Percentiles rank a stretch among this genome's conserved stretches.
phyloP scores from a whole-genome alignment of 2,888 invertebrate species.

The Megaustenia siamemsis region DNA sequence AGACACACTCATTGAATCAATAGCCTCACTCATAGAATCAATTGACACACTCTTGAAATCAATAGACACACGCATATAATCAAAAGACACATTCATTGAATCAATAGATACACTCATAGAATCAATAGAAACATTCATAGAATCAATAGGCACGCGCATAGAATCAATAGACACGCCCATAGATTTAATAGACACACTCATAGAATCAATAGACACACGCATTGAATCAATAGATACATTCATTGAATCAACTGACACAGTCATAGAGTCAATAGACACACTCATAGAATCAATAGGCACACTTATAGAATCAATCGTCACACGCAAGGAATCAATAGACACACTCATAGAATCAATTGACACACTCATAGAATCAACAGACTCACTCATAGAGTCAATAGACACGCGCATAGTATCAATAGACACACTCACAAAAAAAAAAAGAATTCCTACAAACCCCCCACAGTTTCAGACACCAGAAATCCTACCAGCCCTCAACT shows the following conservation, averaged over 20 bases:
- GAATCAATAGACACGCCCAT: background rate
- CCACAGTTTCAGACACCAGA: too few species aligned
- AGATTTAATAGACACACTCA: background rate
- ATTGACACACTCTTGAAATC: background rate
- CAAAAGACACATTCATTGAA: background rate
- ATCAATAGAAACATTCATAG: background rate
- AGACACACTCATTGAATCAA: background rate
- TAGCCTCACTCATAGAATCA: background rate
- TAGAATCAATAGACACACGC: background rate
- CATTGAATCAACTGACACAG: background rate
- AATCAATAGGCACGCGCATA: background rate
- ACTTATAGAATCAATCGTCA: background rate
- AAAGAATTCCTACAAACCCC: too few species aligned
- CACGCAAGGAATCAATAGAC: background rate
- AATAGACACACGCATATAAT: background rate
- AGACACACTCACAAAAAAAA: too few species aligned
- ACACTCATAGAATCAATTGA: too few species aligned
- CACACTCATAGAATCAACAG: too few species aligned
- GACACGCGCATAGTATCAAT: too few species aligned
- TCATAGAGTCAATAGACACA: background rate
- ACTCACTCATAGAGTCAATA: too few species aligned
- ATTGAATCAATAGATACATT: background rate
- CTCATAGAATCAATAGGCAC: background rate
- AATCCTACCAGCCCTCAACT: too few species aligned
- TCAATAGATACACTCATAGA: background rate